A percentile compares a stretch with the other conserved stretches of the same genome.
Conservation (phyloP, 2,113 vertebrate species). For the Actenoides lindsayi region DNA sequence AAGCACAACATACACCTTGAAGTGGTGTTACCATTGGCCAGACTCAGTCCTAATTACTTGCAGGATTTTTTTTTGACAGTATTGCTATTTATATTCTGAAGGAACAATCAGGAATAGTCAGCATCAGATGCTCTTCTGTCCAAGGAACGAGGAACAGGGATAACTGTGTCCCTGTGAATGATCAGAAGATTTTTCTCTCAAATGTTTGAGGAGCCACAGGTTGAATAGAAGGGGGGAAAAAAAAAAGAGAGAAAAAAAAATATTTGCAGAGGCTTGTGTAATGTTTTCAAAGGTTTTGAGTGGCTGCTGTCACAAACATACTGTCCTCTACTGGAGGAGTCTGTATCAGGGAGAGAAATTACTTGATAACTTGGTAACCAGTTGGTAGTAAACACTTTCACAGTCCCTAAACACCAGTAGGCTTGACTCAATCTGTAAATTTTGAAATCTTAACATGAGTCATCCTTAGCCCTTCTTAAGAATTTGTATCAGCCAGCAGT, state of each 20-base stretch:
- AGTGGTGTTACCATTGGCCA: neutral
- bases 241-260: no score
- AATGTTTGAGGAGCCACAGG: neutral
- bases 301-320: neutral
- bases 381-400: neutral
- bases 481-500: neutral
- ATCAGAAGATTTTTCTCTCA: neutral
- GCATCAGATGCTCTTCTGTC: neutral
- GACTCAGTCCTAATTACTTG: neutral
- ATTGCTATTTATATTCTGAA: neutral
- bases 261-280: neutral
- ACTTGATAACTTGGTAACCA: neutral
- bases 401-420: neutral
- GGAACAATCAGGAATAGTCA: neutral
- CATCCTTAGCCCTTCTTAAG: neutral
- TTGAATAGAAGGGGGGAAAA: rapidly evolving
- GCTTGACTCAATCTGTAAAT: neutral
- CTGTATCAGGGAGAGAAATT: neutral
- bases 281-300: neutral
- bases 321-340: neutral
- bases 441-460: neutral
- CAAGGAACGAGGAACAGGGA: neutral
- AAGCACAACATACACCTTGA: neutral
- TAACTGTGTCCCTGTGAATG: neutral
- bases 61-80: neutral